phyloP scores from a whole-genome alignment of 2,113 vertebrate genomes.

The Brachyhypopomus occidentalis region DNA sequence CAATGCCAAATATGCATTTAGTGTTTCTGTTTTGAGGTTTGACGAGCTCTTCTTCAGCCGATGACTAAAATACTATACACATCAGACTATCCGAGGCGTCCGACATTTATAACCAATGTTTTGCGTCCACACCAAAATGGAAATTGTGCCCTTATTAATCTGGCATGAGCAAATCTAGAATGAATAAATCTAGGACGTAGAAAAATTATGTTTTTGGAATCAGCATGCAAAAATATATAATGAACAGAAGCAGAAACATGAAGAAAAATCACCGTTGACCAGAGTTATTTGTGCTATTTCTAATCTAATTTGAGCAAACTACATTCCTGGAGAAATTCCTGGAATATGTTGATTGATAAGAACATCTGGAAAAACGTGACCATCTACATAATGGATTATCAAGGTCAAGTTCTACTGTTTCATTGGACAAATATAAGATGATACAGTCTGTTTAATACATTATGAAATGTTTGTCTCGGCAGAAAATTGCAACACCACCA shows the following conservation, averaged over 20 bases:
- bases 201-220: too few species aligned
- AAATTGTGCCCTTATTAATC: too few species aligned
- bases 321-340: conserved; percentile 1
- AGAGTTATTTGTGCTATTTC: not conserved
- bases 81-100: not conserved
- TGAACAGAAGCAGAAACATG: too few species aligned
- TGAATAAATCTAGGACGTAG: too few species aligned
- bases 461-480: not conserved
- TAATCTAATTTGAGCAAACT: not conserved
- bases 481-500: conserved; percentile 57
- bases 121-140: too few species aligned
- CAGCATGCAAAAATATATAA: too few species aligned
- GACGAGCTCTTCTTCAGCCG: too few species aligned
- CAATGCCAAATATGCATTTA: conserved; percentile 34
- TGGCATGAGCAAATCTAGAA: too few species aligned
- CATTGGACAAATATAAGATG: not conserved
- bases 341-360: not conserved
- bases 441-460: not conserved
- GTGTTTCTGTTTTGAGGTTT: too few species aligned
- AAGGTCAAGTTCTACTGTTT: not conserved
- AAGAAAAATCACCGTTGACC: too few species aligned
- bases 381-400: not conserved
- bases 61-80: not conserved
- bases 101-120: not conserved
- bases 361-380: not conserved